Conservation (phyloP, 2,113 vertebrate species). For the Crotalus horridus region DNA sequence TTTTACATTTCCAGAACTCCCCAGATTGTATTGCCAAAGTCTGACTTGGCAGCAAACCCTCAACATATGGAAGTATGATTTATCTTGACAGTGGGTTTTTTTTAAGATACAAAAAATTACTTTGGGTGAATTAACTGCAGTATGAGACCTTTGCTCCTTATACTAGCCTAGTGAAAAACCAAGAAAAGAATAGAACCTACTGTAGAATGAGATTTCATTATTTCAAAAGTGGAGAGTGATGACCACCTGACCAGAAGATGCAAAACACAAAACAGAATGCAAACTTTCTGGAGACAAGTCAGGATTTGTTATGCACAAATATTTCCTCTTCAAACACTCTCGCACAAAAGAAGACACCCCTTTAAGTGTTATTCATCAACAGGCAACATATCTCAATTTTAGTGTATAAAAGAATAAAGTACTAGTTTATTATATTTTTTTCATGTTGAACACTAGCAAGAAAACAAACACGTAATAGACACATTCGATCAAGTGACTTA, state of each 20-base stretch:
- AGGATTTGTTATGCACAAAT: not conserved
- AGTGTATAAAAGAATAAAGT: not conserved
- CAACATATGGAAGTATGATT: not conserved
- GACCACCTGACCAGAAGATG: not conserved
- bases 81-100: not conserved
- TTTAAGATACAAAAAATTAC: not conserved
- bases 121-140: not conserved
- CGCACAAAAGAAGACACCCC: not conserved
- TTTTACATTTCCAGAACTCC: not conserved
- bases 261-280: not conserved
- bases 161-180: not conserved
- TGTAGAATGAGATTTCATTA: not conserved
- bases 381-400: not conserved
- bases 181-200: not conserved
- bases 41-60: not conserved
- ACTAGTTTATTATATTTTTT: not conserved
- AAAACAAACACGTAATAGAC: not conserved
- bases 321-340: not conserved
- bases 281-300: not conserved
- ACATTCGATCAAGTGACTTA: not conserved
- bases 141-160: not conserved
- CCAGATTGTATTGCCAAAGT: not conserved
- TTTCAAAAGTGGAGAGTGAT: not conserved
- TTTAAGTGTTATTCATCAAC: not conserved
- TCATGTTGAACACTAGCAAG: not conserved